Conservation (phyloP, 2,888 invertebrate species). For the Cephus pygmeus region DNA sequence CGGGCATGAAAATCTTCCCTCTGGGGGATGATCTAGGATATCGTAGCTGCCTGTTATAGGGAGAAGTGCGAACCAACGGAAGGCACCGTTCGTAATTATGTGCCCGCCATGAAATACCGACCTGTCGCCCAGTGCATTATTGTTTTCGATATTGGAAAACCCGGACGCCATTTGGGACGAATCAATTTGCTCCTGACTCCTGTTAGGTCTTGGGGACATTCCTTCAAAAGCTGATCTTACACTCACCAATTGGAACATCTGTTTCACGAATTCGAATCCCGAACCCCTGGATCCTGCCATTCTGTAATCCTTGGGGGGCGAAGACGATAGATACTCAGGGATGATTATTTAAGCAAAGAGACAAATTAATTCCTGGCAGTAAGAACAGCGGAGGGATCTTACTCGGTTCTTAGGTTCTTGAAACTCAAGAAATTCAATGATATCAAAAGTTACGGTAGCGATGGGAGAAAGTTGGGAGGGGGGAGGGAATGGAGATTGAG, state of each 20-base stretch:
- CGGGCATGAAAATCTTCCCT: background rate
- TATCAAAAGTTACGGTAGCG: slow-evolving; percentile 37
- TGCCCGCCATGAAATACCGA: background rate
- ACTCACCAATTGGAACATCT: no score
- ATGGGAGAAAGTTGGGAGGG: no score
- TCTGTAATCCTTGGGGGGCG: background rate
- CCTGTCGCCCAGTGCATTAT: background rate
- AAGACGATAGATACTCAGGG: background rate
- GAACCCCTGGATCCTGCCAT: background rate
- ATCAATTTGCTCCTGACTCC: background rate
- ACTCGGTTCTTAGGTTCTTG: background rate
- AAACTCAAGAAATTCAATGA: slow-evolving; percentile 54
- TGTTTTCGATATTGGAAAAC: background rate
- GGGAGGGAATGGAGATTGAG: no score
- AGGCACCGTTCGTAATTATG: background rate
- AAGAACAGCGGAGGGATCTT: slow-evolving; percentile 36
- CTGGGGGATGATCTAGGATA: background rate
- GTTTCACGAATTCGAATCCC: background rate
- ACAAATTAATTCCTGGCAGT: slow-evolving; percentile 46
- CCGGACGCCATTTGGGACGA: background rate
- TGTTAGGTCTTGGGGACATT: background rate
- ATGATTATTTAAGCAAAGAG: slow-evolving; percentile 30
- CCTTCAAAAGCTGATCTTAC: background rate
- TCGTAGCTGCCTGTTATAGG: background rate
- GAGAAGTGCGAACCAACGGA: background rate